A percentile compares a stretch with the other conserved stretches of the same genome.
Evolutionary conservation across 1,140 invertebrate species (phyloP).

Genomic region (Drosophila murphyi): DNA sequence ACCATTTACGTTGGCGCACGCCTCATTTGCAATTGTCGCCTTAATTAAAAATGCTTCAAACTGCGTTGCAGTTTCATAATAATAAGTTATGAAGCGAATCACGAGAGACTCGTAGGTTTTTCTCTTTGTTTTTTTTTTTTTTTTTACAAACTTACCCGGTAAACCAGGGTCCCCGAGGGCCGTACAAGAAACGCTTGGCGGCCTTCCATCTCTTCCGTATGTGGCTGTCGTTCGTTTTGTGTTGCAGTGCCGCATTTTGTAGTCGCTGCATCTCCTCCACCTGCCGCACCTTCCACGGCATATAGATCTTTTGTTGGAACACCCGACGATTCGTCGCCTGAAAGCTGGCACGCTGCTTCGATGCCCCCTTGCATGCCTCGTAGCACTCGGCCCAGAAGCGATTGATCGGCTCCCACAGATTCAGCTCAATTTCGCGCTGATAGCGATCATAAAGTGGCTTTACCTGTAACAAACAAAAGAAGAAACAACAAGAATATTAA

Average conservation of each 20-base stretch:
- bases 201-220: slow-evolving; percentile 86
- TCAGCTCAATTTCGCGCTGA: slow-evolving; percentile 84
- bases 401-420: slow-evolving; percentile 86
- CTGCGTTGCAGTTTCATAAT: slow-evolving; percentile 69
- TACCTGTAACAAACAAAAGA: slow-evolving; percentile 72
- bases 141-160: slow-evolving; percentile 82
- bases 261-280: slow-evolving; percentile 86
- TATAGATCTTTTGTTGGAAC: slow-evolving; percentile 87
- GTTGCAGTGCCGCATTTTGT: slow-evolving; percentile 85
- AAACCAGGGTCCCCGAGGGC: slow-evolving; percentile 87
- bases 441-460: slow-evolving; percentile 85
- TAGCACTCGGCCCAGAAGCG: slow-evolving; percentile 87
- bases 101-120: neutral
- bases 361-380: slow-evolving; percentile 86
- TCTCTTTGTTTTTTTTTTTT: neutral
- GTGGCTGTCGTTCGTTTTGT: slow-evolving; percentile 85
- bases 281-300: slow-evolving; percentile 85
- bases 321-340: slow-evolving; percentile 86
- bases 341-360: slow-evolving; percentile 86
- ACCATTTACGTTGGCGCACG: slow-evolving; percentile 58
- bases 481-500: neutral
- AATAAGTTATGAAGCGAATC: slow-evolving; percentile 33
- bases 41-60: slow-evolving; percentile 52
- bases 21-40: slow-evolving; percentile 76
- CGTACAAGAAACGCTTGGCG: slow-evolving; percentile 86